Conservation (phyloP, 2,113 vertebrate species). For the Girardinichthys multiradiatus region DNA sequence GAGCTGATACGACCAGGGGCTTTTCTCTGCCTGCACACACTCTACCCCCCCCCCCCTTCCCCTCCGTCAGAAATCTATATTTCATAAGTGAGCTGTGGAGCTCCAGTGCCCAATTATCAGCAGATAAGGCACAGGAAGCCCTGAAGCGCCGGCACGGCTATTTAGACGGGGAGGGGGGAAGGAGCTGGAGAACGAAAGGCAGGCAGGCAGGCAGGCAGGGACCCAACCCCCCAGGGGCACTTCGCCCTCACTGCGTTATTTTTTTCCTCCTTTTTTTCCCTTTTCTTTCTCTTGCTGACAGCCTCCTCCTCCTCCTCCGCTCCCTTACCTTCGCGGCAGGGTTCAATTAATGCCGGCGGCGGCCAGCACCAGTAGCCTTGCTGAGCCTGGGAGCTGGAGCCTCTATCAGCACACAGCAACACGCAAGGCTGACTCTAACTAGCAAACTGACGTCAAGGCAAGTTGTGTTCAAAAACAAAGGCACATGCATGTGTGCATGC, state of each 20-base stretch:
- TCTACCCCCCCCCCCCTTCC: constrained; percentile 59
- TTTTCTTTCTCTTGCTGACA: constrained; percentile 65
- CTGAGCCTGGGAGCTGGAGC: constrained; percentile 69
- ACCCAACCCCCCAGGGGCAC: constrained; percentile 80
- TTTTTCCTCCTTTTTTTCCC: constrained; percentile 49
- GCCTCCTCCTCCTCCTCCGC: constrained; percentile 36
- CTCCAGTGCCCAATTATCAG: constrained; percentile 83
- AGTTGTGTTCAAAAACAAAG: constrained; percentile 52
- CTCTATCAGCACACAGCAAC: constrained; percentile 74
- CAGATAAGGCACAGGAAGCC: constrained; percentile 84
- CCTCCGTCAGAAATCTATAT: constrained; percentile 83
- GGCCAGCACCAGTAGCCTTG: constrained; percentile 73
- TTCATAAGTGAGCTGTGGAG: constrained; percentile 84
- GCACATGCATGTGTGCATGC: neutral
- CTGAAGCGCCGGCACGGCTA: constrained; percentile 80
- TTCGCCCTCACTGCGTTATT: constrained; percentile 73
- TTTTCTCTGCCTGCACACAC: constrained; percentile 72
- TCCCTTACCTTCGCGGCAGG: constrained; percentile 77
- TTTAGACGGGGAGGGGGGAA: constrained; percentile 75
- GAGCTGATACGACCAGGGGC: constrained; percentile 71
- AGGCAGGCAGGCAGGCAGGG: constrained; percentile 72
- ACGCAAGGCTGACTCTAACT: constrained; percentile 70
- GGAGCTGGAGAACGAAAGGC: constrained; percentile 69
- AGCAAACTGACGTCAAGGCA: constrained; percentile 61
- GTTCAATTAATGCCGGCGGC: constrained; percentile 83